A percentile compares a stretch with the other conserved stretches of the same genome.
These are phyloP conservation scores for Bettongia penicillata DNA, from an alignment of 2,113 vertebrate genomes.

Conservation along the genomic window DNA sequence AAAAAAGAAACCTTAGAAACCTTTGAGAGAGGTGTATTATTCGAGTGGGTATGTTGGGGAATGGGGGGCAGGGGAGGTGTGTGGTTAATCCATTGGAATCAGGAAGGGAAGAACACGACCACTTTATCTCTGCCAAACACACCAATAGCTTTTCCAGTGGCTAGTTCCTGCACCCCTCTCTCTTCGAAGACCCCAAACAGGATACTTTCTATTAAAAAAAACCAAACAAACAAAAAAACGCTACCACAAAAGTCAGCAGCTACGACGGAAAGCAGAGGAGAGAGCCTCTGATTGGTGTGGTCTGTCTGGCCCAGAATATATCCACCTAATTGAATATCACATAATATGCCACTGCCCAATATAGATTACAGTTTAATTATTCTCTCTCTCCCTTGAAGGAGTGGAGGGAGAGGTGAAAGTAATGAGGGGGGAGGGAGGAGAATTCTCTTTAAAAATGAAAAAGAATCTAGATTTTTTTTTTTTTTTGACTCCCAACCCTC, in stretches of 20 bases:
- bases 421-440: background rate
- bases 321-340: slow-evolving; percentile 73
- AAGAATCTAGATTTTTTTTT: slow-evolving; percentile 70
- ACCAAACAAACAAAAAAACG: too few relatives aligned
- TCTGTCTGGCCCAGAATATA: slow-evolving; percentile 75
- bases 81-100: background rate
- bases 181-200: background rate
- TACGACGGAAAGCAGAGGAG: slow-evolving; percentile 73
- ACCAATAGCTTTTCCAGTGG: slow-evolving; percentile 67
- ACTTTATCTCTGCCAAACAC: slow-evolving; percentile 72
- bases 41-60: background rate
- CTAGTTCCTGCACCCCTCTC: slow-evolving; percentile 4
- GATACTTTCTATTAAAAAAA: background rate
- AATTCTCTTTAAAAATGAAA: slow-evolving; percentile 52
- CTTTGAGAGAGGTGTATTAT: background rate
- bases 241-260: slow-evolving; percentile 19
- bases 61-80: background rate
- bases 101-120: background rate
- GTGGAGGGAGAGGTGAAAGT: background rate
- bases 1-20: background rate
- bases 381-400: slow-evolving; percentile 44
- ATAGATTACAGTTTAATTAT: slow-evolving; percentile 67
- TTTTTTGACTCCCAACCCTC: slow-evolving; percentile 47
- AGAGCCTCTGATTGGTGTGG: slow-evolving; percentile 72
- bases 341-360: slow-evolving; percentile 63